These are phyloP conservation scores for Gnathonemus longibarbis DNA, from an alignment of 2,113 vertebrate species.

Conservation along the genomic window DNA sequence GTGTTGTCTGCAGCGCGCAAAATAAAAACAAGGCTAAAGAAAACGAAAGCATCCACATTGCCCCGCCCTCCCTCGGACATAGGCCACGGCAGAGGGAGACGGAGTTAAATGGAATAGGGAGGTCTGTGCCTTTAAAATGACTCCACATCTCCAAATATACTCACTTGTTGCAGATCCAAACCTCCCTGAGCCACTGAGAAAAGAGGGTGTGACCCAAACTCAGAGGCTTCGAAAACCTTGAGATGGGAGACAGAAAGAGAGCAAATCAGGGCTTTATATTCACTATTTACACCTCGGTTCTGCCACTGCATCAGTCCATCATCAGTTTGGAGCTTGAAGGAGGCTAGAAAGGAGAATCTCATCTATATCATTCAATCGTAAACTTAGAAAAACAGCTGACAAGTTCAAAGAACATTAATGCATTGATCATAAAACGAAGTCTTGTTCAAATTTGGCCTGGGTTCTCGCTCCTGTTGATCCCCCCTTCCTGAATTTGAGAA, in stretches of 20 bases:
- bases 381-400: not conserved
- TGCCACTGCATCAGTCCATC: slow-evolving; percentile 41
- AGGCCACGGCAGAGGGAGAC: not conserved
- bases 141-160: slow-evolving; percentile 30
- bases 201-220: slow-evolving; percentile 62
- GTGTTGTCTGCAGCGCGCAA: not conserved
- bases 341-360: not conserved
- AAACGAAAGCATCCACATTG: not conserved
- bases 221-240: slow-evolving; percentile 64
- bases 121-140: not conserved
- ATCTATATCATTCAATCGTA: not conserved
- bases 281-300: not conserved
- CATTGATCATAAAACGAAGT: not conserved
- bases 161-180: slow-evolving; percentile 65
- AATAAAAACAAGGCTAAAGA: not conserved
- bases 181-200: slow-evolving; percentile 63
- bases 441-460: not conserved
- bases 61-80: not conserved
- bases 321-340: slow-evolving; percentile 40
- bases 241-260: slow-evolving; percentile 42
- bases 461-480: slow-evolving; percentile 9
- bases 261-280: slow-evolving; percentile 7
- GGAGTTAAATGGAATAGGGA: not conserved
- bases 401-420: not conserved
- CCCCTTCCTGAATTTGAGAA: not conserved